Conservation (phyloP, 2,888 invertebrate genomes). For the Marasmarcha lunaedactyla region DNA sequence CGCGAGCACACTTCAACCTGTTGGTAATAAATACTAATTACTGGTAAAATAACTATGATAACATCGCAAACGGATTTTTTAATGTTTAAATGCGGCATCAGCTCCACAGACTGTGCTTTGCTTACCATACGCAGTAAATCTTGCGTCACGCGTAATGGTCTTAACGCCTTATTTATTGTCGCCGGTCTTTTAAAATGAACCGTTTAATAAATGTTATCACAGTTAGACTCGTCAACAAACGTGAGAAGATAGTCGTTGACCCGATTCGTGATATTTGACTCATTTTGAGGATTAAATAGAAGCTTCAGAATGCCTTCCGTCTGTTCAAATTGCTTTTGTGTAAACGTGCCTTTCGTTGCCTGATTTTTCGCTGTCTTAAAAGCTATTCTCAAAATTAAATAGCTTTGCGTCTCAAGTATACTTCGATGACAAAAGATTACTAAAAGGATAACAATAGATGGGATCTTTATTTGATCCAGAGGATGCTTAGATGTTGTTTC, state of each 20-base stretch:
- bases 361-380: constrained; percentile 2
- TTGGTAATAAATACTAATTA: constrained; percentile 67
- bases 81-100: constrained; percentile 28
- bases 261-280: constrained; percentile 66
- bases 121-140: constrained; percentile 60
- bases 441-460: constrained; percentile 5
- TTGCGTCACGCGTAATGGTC: constrained; percentile 60
- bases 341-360: no score
- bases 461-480: background rate
- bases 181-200: constrained; percentile 54
- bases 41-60: constrained; percentile 61
- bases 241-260: constrained; percentile 67
- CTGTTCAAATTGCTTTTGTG: constrained; percentile 9
- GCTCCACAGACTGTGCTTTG: constrained; percentile 33
- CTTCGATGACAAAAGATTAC: constrained; percentile 51
- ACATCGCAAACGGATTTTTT: constrained; percentile 45
- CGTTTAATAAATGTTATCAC: constrained; percentile 69
- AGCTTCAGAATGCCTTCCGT: constrained; percentile 28
- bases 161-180: constrained; percentile 57
- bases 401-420: constrained; percentile 43
- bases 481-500: background rate
- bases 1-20: constrained; percentile 27
- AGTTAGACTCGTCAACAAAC: constrained; percentile 65
- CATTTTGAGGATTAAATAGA: constrained; percentile 63
- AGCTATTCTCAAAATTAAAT: constrained; percentile 9